A percentile compares a stretch with the other conserved stretches of the same genome.
These are phyloP conservation scores for Thalassophryne amazonica DNA, from an alignment of 2,797 vertebrate species.

Conservation along the genomic window DNA sequence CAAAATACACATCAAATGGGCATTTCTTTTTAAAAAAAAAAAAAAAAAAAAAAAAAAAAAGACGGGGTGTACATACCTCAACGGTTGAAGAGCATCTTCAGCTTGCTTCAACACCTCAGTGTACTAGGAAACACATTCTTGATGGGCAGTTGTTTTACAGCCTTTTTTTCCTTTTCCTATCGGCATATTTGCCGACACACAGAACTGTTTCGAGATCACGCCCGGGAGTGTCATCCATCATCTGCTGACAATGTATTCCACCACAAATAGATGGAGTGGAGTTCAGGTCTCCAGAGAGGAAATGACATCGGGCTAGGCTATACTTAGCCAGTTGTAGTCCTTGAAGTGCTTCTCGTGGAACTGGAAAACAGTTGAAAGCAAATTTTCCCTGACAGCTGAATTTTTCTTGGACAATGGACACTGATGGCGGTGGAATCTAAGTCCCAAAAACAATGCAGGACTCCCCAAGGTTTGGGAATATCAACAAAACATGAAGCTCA, in stretches of 20 bases:
- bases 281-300: conserved; percentile 14
- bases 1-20: too few species aligned
- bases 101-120: not conserved
- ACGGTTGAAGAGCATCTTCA: not conserved
- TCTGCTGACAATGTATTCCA: conserved; percentile 27
- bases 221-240: conserved; percentile 17
- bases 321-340: conserved; percentile 15
- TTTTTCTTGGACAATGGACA: not conserved
- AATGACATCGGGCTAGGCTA: conserved; percentile 8
- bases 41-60: too few species aligned
- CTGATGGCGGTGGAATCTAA: not conserved
- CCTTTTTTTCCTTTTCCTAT: not conserved
- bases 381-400: not conserved
- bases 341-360: conserved; percentile 3
- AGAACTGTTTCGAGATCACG: conserved; percentile 16
- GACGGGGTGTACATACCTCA: too few species aligned
- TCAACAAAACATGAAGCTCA: too few species aligned
- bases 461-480: too few species aligned
- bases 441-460: too few species aligned
- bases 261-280: conserved; percentile 31
- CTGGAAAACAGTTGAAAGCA: not conserved
- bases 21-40: too few species aligned
- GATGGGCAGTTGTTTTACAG: not conserved
- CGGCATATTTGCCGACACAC: conserved; percentile 7
- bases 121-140: not conserved